Evolutionary conservation across 2,113 vertebrate genomes (phyloP).

Genomic region (Sitta europaea): DNA sequence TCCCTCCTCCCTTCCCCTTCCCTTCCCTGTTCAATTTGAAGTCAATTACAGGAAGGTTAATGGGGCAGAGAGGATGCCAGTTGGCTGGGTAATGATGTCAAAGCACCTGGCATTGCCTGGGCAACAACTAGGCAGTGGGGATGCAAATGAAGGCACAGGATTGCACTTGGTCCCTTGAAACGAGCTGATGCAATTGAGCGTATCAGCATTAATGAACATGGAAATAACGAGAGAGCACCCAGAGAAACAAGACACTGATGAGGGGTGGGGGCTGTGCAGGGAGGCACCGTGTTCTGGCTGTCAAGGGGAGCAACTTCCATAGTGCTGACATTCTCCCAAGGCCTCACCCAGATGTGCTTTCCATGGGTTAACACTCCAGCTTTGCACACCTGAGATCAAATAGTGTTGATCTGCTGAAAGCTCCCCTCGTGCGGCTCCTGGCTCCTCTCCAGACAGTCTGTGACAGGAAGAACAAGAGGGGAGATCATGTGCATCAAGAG

Average conservation of each 20-base stretch:
- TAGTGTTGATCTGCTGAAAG: background rate
- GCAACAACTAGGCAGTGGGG: slow-evolving; percentile 30
- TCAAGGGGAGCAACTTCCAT: background rate
- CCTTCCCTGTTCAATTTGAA: background rate
- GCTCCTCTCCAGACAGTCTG: background rate
- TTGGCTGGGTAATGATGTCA: slow-evolving; percentile 41
- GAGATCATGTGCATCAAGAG: background rate
- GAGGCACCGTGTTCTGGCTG: background rate
- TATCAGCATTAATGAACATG: slow-evolving; percentile 26
- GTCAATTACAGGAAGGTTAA: slow-evolving; percentile 46
- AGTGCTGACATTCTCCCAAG: background rate
- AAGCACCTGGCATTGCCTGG: slow-evolving; percentile 62
- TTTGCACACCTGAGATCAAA: background rate
- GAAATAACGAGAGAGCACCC: slow-evolving; percentile 8
- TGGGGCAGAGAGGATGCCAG: slow-evolving; percentile 60
- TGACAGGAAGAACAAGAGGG: background rate
- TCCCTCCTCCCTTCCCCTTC: background rate
- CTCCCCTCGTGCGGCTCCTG: background rate
- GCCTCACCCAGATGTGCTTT: background rate
- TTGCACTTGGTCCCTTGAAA: slow-evolving; percentile 23
- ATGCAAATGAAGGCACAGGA: slow-evolving; percentile 37
- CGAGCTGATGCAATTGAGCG: slow-evolving; percentile 21
- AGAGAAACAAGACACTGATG: background rate
- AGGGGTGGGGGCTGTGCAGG: fast-evolving
- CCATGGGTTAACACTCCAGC: background rate